These are phyloP conservation scores for Peribatodes rhomboidaria DNA, from an alignment of 2,888 invertebrate species.

Conservation along the genomic window DNA sequence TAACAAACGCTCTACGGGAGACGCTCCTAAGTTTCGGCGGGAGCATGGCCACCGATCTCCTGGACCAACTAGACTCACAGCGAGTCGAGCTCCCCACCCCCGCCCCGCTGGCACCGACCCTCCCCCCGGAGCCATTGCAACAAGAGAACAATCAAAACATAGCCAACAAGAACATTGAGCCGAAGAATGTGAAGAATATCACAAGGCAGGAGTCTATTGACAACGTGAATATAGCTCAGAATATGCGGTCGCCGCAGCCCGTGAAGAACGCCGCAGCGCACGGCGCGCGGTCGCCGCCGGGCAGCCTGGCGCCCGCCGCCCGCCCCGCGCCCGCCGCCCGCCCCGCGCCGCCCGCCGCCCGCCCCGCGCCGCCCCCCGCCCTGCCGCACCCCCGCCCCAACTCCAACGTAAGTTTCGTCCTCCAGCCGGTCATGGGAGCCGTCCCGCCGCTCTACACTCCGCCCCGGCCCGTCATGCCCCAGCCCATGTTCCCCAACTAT, in stretches of 20 bases:
- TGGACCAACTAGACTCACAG: constrained; percentile 64
- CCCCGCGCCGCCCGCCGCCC: constrained; percentile 58
- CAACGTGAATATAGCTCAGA: constrained; percentile 18
- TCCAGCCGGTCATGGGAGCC: constrained; percentile 72
- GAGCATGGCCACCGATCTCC: constrained; percentile 68
- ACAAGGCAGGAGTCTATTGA: constrained; percentile 11
- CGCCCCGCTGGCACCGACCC: constrained; percentile 8
- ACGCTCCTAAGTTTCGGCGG: constrained; percentile 81
- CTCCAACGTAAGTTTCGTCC: constrained; percentile 82
- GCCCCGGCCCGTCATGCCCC: constrained; percentile 55
- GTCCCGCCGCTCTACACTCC: constrained; percentile 66
- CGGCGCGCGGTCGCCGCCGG: constrained; percentile 39
- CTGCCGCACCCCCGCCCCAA: constrained; percentile 57
- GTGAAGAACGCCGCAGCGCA: constrained; percentile 48
- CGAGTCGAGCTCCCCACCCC: constrained; percentile 5
- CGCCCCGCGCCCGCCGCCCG: constrained; percentile 57
- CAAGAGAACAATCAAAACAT: constrained; percentile 67
- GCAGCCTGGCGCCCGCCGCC: constrained; percentile 49
- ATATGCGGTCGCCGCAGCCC: constrained; percentile 40
- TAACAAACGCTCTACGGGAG: constrained; percentile 80
- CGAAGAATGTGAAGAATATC: constrained; percentile 46
- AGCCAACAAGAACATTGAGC: constrained; percentile 57
- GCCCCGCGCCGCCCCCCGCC: constrained; percentile 45
- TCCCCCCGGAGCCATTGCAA: constrained; percentile 36
- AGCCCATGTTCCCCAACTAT: constrained; percentile 70